Evolutionary conservation across 1,140 invertebrate genomes (phyloP).

Genomic region (Drosophila carrolli): DNA sequence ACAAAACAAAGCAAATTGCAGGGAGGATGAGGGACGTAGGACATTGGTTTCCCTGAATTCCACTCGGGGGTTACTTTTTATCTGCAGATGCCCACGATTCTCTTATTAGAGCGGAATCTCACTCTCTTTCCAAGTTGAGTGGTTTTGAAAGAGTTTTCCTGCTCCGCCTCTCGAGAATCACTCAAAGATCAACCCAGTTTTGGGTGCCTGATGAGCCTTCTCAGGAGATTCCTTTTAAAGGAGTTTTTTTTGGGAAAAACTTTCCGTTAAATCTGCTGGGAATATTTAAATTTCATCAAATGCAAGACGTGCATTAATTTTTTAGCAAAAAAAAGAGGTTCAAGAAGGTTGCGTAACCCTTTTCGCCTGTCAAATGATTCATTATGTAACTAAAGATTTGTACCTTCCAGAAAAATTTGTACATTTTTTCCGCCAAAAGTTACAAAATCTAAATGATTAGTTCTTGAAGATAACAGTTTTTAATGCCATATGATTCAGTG

Average conservation of each 20-base stretch:
- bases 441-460: background rate
- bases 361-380: conserved; percentile 20
- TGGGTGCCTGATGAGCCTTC: conserved; percentile 14
- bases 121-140: conserved; percentile 2
- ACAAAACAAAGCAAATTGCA: conserved; percentile 16
- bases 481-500: too few species aligned
- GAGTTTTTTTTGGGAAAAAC: conserved; percentile 35
- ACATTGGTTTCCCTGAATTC: conserved; percentile 46
- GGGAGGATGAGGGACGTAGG: conserved; percentile 30
- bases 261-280: conserved; percentile 59
- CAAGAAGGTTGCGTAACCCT: background rate
- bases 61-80: conserved; percentile 28
- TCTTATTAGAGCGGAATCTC: conserved; percentile 9
- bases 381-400: background rate
- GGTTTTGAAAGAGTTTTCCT: conserved; percentile 45
- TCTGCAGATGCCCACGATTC: conserved; percentile 21
- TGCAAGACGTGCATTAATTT: conserved; percentile 19
- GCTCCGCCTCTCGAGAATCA: conserved; percentile 56
- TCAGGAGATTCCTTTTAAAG: conserved; percentile 5
- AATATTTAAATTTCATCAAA: conserved; percentile 39
- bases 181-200: conserved; percentile 17
- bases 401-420: background rate
- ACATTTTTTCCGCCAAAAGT: background rate
- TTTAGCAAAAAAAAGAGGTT: conserved; percentile 7
- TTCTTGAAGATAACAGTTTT: background rate